Percentiles rank a stretch among this genome's conserved stretches.
phyloP scores from a whole-genome alignment of 1,140 invertebrate genomes.

The Zaprionus ghesquierei region DNA sequence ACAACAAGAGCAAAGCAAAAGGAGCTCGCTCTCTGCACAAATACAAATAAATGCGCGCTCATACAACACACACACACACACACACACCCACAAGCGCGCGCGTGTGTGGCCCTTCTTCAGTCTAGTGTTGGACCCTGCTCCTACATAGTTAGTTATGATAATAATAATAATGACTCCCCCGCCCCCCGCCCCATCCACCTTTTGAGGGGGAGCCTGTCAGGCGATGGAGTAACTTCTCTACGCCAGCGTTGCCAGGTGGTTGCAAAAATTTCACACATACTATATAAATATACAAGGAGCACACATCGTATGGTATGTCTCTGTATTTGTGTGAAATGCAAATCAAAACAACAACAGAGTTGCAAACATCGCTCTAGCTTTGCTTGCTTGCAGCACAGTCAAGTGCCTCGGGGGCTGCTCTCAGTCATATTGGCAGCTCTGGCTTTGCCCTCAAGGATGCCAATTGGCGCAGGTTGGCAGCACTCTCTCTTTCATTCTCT shows the following conservation, averaged over 20 bases:
- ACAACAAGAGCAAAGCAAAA: constrained; percentile 22
- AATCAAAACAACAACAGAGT: constrained; percentile 47
- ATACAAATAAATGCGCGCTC: background rate
- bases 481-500: background rate
- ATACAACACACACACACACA: constrained; percentile 6
- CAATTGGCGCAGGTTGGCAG: constrained; percentile 61
- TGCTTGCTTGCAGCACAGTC: constrained; percentile 2
- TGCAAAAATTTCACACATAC: constrained; percentile 25
- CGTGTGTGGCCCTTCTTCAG: constrained; percentile 8
- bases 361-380: constrained; percentile 7
- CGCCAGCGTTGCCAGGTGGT: constrained; percentile 41
- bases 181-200: too few relatives aligned
- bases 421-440: constrained; percentile 35
- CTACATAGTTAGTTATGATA: constrained; percentile 69
- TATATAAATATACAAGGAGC: constrained; percentile 2
- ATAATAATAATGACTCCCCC: constrained; percentile 65
- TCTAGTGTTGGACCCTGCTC: background rate
- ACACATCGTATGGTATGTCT: background rate
- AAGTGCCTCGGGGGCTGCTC: constrained; percentile 30
- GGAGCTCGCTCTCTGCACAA: constrained; percentile 22
- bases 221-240: constrained; percentile 14
- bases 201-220: background rate
- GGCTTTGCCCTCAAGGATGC: constrained; percentile 53
- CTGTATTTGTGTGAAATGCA: constrained; percentile 24
- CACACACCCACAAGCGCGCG: background rate